phyloP scores from a whole-genome alignment of 2,113 vertebrate genomes.

The Larimichthys polyactis region DNA sequence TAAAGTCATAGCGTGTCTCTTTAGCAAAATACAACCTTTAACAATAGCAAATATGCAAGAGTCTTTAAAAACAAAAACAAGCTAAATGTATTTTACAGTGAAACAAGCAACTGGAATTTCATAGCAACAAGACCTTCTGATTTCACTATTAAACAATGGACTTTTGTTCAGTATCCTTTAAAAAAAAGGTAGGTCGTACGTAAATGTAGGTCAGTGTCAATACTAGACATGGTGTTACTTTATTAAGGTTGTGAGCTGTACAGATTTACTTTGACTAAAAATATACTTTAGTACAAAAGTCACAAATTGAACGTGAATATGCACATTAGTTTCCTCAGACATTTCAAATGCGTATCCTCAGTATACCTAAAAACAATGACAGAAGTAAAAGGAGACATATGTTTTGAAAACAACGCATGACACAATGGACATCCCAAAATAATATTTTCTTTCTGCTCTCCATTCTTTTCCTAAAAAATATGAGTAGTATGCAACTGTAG shows the following conservation, averaged over 20 bases:
- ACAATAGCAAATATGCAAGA: conserved; percentile 17
- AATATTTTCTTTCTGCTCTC: background rate
- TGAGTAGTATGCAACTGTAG: background rate
- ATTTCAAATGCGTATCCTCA: conserved; percentile 33
- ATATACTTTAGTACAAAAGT: conserved; percentile 70
- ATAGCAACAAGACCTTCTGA: conserved; percentile 9
- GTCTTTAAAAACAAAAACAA: conserved; percentile 26
- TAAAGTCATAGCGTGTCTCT: background rate
- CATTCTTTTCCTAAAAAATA: conserved; percentile 2
- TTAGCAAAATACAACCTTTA: conserved; percentile 16
- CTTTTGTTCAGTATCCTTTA: background rate
- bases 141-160: background rate
- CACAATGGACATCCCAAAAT: conserved; percentile 16
- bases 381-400: background rate
- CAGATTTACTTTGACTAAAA: conserved; percentile 55
- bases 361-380: conserved; percentile 33
- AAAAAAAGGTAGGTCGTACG: background rate
- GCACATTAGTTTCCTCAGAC: conserved; percentile 25
- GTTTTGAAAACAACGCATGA: conserved; percentile 18
- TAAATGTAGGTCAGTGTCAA: background rate
- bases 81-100: conserved; percentile 56
- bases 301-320: conserved; percentile 32
- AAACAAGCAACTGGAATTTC: conserved; percentile 22
- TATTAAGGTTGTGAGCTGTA: conserved; percentile 47
- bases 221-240: conserved; percentile 7